These are phyloP conservation scores for Synergus japonicus DNA, from an alignment of 2,888 invertebrate genomes.

Conservation along the genomic window DNA sequence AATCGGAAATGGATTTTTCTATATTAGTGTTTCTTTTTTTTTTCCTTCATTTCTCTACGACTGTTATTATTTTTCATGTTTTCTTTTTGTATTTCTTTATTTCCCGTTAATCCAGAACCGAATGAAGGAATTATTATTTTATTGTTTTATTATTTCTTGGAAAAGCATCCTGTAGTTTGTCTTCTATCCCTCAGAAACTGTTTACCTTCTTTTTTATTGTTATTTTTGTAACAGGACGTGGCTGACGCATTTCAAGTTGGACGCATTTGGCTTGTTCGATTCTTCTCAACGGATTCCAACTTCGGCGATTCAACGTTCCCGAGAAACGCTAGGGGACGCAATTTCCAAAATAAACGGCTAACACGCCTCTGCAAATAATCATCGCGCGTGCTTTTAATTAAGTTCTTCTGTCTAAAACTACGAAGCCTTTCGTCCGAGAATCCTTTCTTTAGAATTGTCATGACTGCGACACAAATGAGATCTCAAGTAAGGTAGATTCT, in stretches of 20 bases:
- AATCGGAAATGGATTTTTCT: too few relatives aligned
- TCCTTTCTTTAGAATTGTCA: constrained; percentile 58
- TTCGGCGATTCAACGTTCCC: constrained; percentile 42
- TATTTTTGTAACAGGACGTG: constrained; percentile 27
- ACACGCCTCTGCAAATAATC: constrained; percentile 73
- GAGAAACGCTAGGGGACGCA: constrained; percentile 65
- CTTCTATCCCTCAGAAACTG: not conserved
- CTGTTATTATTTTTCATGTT: not conserved
- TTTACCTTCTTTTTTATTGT: constrained; percentile 2
- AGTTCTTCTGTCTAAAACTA: constrained; percentile 71
- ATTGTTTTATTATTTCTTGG: constrained; percentile 11
- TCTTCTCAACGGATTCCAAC: constrained; percentile 33
- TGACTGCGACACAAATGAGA: not conserved
- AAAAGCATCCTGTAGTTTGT: constrained; percentile 3
- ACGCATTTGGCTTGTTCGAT: constrained; percentile 30
- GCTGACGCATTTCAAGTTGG: constrained; percentile 13
- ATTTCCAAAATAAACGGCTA: constrained; percentile 74
- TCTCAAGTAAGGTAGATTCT: not conserved
- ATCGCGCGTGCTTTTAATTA: constrained; percentile 77
- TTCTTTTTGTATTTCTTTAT: not conserved
- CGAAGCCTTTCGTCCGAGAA: constrained; percentile 57
- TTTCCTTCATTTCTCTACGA: not conserved
- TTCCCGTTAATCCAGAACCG: constrained; percentile 39
- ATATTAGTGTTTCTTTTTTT: not conserved
- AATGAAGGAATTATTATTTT: not conserved